A percentile compares a stretch with the other conserved stretches of the same genome.
phyloP scores from a whole-genome alignment of 2,797 vertebrate species.

The Coccyzus lansbergi region DNA sequence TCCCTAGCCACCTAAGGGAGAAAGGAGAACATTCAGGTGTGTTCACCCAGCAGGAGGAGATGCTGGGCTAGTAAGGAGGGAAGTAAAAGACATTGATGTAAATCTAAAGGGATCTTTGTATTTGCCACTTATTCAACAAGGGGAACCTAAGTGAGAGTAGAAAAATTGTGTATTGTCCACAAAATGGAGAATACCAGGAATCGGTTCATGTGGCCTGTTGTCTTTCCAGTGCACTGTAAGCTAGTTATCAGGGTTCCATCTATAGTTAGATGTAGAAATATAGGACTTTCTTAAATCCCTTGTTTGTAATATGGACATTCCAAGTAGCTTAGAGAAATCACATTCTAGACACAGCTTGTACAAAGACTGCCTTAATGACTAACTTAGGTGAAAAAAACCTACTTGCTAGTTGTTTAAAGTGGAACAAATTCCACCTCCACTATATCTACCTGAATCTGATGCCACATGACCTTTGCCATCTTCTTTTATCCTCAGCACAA shows the following conservation, averaged over 20 bases:
- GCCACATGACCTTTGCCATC: not conserved
- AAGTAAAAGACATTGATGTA: not conserved
- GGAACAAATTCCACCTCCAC: accelerated
- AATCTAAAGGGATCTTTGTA: not conserved
- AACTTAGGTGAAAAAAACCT: not conserved
- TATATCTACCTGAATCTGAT: not conserved
- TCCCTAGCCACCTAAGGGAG: not conserved
- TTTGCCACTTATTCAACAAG: not conserved
- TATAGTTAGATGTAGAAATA: not conserved
- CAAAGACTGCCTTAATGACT: not conserved
- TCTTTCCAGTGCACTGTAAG: not conserved
- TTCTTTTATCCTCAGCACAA: not conserved
- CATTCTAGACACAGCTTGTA: not conserved
- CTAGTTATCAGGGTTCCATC: not conserved
- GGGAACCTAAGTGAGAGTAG: not conserved
- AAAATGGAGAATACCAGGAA: not conserved
- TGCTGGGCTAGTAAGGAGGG: not conserved
- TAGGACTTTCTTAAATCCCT: not conserved
- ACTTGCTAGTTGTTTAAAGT: not conserved
- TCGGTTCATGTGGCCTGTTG: not conserved
- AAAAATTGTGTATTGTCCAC: not conserved
- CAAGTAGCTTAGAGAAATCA: not conserved
- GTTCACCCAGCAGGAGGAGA: not conserved
- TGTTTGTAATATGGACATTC: not conserved
- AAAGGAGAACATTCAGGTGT: not conserved